phyloP scores from a whole-genome alignment of 2,888 invertebrate species.

The Apodemia mormo region DNA sequence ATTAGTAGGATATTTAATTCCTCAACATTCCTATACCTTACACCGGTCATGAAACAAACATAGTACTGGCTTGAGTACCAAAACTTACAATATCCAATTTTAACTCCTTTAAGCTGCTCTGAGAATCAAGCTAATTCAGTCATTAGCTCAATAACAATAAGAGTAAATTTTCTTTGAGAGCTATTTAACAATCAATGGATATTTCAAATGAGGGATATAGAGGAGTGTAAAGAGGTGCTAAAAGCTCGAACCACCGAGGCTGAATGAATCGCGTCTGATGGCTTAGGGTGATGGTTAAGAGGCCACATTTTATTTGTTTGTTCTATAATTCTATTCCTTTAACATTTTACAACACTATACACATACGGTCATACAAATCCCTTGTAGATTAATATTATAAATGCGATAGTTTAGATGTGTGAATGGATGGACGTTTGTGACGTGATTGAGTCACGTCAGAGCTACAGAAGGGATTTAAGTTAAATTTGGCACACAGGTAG shows the following conservation, averaged over 20 bases:
- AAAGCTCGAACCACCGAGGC: conserved; percentile 35
- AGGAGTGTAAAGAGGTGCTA: conserved; percentile 39
- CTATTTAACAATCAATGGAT: conserved; percentile 28
- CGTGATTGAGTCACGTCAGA: no score
- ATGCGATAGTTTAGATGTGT: no score
- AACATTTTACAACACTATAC: neutral
- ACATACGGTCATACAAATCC: no score
- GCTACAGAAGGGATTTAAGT: no score
- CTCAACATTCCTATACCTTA: neutral
- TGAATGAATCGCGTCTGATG: neutral
- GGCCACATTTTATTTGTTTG: neutral
- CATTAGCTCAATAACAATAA: conserved; percentile 34
- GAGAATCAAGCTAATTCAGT: conserved; percentile 25
- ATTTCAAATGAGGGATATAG: conserved; percentile 42
- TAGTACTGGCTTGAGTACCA: conserved; percentile 37
- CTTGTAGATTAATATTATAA: no score
- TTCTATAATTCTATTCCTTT: neutral
- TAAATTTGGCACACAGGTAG: no score
- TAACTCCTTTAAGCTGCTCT: conserved; percentile 47
- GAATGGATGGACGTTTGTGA: no score
- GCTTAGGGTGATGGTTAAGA: conserved; percentile 23
- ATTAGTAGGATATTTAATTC: neutral
- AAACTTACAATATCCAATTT: conserved; percentile 62
- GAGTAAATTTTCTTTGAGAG: conserved; percentile 32
- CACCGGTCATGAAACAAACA: conserved; percentile 23